Conservation (phyloP, 2,797 vertebrate genomes). For the Leuciscus waleckii region DNA sequence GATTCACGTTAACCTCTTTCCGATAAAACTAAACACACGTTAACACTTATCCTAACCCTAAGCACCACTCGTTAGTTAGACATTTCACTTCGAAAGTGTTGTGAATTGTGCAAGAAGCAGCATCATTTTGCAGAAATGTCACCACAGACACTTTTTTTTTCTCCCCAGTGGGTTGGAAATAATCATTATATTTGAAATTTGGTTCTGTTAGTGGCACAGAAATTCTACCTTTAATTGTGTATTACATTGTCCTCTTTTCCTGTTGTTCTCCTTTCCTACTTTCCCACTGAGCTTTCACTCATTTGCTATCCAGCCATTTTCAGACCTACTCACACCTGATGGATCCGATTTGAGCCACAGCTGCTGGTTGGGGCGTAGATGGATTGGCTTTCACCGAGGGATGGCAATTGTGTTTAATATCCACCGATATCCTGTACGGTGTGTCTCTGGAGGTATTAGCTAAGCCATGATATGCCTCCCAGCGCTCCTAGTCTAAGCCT, state of each 20-base stretch:
- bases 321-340: slow-evolving; percentile 52
- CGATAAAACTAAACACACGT: too few species aligned
- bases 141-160: background rate
- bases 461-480: slow-evolving; percentile 52
- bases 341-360: slow-evolving; percentile 57
- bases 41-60: background rate
- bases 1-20: background rate
- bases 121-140: background rate
- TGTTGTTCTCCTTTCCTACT: slow-evolving; percentile 29
- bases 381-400: slow-evolving; percentile 53
- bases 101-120: background rate
- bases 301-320: slow-evolving; percentile 48
- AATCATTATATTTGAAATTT: background rate
- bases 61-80: background rate
- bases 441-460: slow-evolving; percentile 62
- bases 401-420: slow-evolving; percentile 60
- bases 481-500: slow-evolving; percentile 37
- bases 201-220: background rate
- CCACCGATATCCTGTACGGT: slow-evolving; percentile 54
- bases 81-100: background rate
- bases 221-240: slow-evolving; percentile 10
- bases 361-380: slow-evolving; percentile 53
- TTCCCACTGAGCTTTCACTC: slow-evolving; percentile 38
- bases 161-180: background rate
- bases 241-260: background rate